Evolutionary conservation across 2,113 vertebrate species (phyloP).

Genomic region (Coryphaenoides rupestris): DNA sequence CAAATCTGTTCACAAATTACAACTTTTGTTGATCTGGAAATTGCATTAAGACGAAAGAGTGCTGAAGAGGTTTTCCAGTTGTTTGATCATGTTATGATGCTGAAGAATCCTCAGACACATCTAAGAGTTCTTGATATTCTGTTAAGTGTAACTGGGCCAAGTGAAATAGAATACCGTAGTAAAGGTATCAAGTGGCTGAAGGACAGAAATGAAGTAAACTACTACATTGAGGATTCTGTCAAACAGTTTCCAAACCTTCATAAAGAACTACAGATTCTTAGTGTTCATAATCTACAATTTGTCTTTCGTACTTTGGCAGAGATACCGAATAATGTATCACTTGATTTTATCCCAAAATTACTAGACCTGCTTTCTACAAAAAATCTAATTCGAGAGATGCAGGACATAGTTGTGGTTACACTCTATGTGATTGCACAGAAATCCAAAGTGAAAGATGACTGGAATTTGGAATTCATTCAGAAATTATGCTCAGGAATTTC

Average conservation of each 20-base stretch:
- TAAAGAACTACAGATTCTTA: fast-evolving
- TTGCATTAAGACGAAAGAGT: too few relatives aligned
- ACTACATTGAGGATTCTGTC: slow-evolving; percentile 21
- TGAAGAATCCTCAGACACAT: slow-evolving; percentile 34
- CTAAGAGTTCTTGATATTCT: slow-evolving; percentile 27
- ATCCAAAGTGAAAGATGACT: slow-evolving; percentile 21
- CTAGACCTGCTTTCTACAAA: slow-evolving; percentile 12
- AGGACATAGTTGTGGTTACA: background rate
- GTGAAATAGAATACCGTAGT: slow-evolving; percentile 1
- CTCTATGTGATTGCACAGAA: slow-evolving; percentile 54
- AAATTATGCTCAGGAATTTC: too few relatives aligned
- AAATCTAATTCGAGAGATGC: fast-evolving
- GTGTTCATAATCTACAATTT: background rate
- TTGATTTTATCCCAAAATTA: slow-evolving; percentile 13
- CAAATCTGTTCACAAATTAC: background rate
- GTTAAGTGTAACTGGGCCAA: fast-evolving
- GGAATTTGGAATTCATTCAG: slow-evolving; percentile 19
- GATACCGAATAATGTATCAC: slow-evolving; percentile 24
- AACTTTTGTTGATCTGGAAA: background rate
- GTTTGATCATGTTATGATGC: slow-evolving; percentile 4
- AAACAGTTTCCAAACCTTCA: slow-evolving; percentile 23
- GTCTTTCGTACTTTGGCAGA: slow-evolving; percentile 38
- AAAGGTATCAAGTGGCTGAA: slow-evolving; percentile 43
- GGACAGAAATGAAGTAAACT: slow-evolving; percentile 20
- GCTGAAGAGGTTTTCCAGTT: too few relatives aligned